phyloP scores from a whole-genome alignment of 2,113 vertebrate genomes.

The Eclectus roratus region DNA sequence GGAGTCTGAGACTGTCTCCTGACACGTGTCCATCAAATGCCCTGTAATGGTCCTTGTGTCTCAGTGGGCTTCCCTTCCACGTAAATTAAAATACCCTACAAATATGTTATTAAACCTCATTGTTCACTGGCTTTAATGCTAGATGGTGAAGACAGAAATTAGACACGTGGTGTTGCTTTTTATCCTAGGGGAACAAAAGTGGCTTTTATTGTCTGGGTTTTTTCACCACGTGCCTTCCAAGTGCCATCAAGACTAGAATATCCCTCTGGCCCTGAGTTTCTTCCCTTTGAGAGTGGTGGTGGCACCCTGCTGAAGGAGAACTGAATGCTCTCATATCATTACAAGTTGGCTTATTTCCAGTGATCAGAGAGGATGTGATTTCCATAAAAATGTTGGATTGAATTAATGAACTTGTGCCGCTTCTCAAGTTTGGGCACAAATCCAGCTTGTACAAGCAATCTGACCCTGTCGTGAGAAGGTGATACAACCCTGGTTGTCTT shows the following conservation, averaged over 20 bases:
- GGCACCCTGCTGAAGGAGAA: background rate
- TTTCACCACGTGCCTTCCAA: background rate
- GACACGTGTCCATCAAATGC: background rate
- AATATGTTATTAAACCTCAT: background rate
- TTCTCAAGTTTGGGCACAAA: background rate
- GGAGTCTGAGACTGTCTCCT: background rate
- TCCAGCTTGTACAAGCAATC: background rate
- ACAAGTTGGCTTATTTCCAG: background rate
- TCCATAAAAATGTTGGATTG: background rate
- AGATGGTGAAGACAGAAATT: background rate
- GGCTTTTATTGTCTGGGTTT: background rate
- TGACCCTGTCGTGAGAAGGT: background rate
- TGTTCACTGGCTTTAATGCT: background rate
- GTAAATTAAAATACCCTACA: background rate
- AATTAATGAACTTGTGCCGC: background rate
- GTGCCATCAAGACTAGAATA: background rate
- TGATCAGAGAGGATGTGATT: background rate
- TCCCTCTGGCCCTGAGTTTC: background rate
- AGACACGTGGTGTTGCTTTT: rapidly evolving
- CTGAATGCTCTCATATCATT: background rate
- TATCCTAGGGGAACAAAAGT: background rate
- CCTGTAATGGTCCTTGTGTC: background rate
- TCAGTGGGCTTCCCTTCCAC: background rate
- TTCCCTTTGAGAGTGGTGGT: background rate
- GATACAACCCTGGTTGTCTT: background rate